phyloP scores from a whole-genome alignment of 2,113 vertebrate species.

The Leucosticte australis region DNA sequence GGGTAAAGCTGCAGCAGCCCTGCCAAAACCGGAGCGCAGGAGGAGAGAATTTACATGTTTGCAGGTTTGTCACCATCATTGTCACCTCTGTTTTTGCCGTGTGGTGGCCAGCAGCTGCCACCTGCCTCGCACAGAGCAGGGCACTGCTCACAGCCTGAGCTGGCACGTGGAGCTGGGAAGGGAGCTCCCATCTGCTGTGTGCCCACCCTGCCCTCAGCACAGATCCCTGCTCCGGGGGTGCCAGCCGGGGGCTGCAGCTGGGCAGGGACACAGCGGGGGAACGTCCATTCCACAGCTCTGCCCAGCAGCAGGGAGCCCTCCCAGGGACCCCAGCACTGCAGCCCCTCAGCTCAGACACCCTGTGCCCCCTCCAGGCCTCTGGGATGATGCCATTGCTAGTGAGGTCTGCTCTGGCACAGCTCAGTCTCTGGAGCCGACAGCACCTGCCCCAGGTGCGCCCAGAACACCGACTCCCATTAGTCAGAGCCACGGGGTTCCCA shows the following conservation, averaged over 20 bases:
- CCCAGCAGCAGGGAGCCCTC: not conserved
- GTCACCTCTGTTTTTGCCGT: not conserved
- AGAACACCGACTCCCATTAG: accelerated
- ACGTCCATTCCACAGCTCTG: accelerated
- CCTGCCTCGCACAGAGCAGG: accelerated
- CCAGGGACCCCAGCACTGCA: accelerated
- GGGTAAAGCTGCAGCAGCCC: not conserved
- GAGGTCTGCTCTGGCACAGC: accelerated
- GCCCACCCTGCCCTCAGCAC: not conserved
- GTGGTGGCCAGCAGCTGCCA: not conserved
- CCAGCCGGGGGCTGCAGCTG: accelerated
- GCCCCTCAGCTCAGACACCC: accelerated
- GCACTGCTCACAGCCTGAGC: not conserved
- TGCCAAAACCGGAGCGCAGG: not conserved
- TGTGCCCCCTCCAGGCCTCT: accelerated
- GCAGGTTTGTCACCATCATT: not conserved
- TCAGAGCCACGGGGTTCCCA: not conserved
- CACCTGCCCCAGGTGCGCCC: not conserved
- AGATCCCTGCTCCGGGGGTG: accelerated
- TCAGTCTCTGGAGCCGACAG: accelerated
- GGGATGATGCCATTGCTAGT: accelerated
- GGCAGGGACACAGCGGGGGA: accelerated
- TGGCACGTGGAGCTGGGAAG: not conserved
- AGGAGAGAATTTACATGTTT: not conserved
- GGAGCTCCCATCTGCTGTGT: not conserved